These are phyloP conservation scores for Urosaurus nigricauda DNA, from an alignment of 2,797 vertebrate species.

Conservation along the genomic window DNA sequence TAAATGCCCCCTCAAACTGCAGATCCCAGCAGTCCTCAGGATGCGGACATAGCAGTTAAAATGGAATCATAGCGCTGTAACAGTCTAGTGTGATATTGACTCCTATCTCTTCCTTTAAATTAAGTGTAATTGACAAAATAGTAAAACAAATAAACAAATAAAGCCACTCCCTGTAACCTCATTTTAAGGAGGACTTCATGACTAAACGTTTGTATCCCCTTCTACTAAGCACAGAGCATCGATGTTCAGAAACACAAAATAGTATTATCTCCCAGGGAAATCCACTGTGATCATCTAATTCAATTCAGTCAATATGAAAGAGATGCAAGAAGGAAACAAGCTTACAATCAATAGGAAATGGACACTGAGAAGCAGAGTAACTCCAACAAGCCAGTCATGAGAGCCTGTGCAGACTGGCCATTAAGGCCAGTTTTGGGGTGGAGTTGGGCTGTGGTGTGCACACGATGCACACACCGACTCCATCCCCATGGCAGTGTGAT, in stretches of 20 bases:
- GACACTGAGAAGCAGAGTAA: background rate
- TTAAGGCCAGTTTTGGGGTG: too few species aligned
- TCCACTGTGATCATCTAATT: background rate
- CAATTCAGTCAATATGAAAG: background rate
- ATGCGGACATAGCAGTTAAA: too few species aligned
- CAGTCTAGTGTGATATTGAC: too few species aligned
- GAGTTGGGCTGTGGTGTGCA: too few species aligned
- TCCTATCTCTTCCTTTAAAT: background rate
- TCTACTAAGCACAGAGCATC: background rate
- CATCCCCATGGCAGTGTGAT: too few species aligned
- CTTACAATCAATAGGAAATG: background rate
- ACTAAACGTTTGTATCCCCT: background rate
- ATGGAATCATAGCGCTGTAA: too few species aligned
- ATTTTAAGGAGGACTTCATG: background rate
- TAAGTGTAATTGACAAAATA: background rate
- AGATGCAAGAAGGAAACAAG: background rate
- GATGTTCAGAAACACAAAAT: slow-evolving; percentile 50
- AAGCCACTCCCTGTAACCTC: background rate
- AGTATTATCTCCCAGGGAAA: slow-evolving; percentile 10
- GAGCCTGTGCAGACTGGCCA: background rate
- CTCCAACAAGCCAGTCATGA: background rate
- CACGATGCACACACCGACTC: too few species aligned
- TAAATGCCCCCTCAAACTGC: too few species aligned
- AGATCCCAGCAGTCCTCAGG: too few species aligned
- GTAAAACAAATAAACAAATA: background rate